These are phyloP conservation scores for Aphodius sticticus DNA, from an alignment of 2,888 invertebrate species.

Conservation along the genomic window DNA sequence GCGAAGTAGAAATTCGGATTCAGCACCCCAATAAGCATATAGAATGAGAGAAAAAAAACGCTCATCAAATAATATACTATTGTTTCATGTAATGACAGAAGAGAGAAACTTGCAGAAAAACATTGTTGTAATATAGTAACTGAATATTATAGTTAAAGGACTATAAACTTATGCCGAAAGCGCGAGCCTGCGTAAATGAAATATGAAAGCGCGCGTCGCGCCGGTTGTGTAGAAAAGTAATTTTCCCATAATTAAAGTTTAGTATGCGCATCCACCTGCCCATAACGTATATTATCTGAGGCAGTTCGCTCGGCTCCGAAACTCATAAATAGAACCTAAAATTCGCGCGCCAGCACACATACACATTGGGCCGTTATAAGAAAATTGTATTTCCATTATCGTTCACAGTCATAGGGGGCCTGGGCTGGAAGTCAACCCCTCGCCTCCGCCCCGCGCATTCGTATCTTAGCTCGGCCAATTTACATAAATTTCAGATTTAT, in stretches of 20 bases:
- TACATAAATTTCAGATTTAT: conserved; percentile 38
- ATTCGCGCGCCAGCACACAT: conserved; percentile 33
- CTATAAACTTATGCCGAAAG: too few relatives aligned
- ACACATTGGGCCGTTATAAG: conserved; percentile 43
- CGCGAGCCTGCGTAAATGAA: conserved; percentile 6
- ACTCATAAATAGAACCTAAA: conserved; percentile 16
- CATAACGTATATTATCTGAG: too few relatives aligned
- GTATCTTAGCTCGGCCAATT: conserved; percentile 30
- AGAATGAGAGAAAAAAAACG: too few relatives aligned
- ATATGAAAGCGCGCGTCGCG: background rate
- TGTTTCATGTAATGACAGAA: too few relatives aligned
- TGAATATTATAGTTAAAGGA: too few relatives aligned
- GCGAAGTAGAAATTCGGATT: too few relatives aligned
- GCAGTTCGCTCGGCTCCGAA: background rate
- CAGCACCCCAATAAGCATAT: too few relatives aligned
- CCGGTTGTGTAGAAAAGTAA: conserved; percentile 15
- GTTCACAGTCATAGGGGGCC: background rate
- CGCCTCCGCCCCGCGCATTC: conserved; percentile 6
- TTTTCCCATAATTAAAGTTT: conserved; percentile 22
- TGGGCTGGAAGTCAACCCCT: background rate
- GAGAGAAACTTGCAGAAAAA: too few relatives aligned
- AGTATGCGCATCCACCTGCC: conserved; percentile 5
- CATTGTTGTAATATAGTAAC: too few relatives aligned
- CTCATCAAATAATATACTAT: too few relatives aligned
- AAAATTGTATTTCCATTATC: conserved; percentile 34